Base-by-base conservation (phyloP, 2,888 invertebrate species). In the Macaria notata region DNA sequence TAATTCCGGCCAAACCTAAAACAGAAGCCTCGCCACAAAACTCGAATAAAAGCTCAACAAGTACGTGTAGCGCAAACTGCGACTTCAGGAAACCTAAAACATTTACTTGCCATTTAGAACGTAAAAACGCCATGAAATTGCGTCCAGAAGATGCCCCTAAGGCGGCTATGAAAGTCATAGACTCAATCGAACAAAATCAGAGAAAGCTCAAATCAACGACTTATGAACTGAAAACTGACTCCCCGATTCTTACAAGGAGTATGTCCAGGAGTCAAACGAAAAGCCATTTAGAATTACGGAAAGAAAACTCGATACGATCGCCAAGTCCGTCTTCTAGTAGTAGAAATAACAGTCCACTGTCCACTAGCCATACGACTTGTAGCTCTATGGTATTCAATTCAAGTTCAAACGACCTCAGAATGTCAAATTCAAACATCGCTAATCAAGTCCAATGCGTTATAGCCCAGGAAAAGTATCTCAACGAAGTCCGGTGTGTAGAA, bases 321-420 rank as follows among this genome's bases (percentile, higher is more conserved):
- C 90, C 90, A 4, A 89, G 91, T 63, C 91, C 92, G 7, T 86
- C 90, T 31, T 86, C 88, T 63, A 90, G 91, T 65, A 90, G 90
- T 79, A 86, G 92, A 78, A 91, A 91, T 60, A 61, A 61, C 19
- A 92, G 92, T 70, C 92, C 92, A 39, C 71, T 92, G 7, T 92
- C 92, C 41, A 92, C 91, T 62, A 92, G 92, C 62, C 91, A 92
- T 64, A 92, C 92, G 30, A 92, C 92, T 29, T 92, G 92, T 78
- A 92, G 92, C 70, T 92, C 92, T 64, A 90, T 92, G 89, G 88
- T 90, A n/a, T 89, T 91, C 69, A 92, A 91, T 71, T 89, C 91
- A 69, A 91, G 90, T 71, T 91, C 89, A 66, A 91, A 90, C 58
- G 90, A 91, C 64, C 76, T 91, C 67, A 84, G 88, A 74, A 92